phyloP scores from a whole-genome alignment of 2,797 vertebrate genomes.

The Coregonus ussuriensis region DNA sequence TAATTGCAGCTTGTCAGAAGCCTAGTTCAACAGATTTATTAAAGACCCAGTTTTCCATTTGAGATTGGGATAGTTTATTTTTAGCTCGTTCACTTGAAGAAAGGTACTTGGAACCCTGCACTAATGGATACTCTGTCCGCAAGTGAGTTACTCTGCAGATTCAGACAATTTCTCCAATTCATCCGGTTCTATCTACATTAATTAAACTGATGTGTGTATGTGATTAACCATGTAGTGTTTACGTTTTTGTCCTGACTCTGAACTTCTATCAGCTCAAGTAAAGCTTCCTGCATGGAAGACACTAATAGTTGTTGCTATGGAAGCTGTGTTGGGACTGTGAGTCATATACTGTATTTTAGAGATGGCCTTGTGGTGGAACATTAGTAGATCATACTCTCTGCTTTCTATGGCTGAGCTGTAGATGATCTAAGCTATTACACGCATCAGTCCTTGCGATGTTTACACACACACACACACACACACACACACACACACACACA shows the following conservation, averaged over 20 bases:
- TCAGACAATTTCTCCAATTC: not conserved
- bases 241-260: constrained; percentile 24
- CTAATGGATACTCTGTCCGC: constrained; percentile 49
- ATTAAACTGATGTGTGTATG: constrained; percentile 43
- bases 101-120: constrained; percentile 48
- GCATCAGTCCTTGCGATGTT: constrained; percentile 16
- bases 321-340: constrained; percentile 25
- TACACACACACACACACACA: no score
- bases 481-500: no score
- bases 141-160: constrained; percentile 10
- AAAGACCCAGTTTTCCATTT: constrained; percentile 68
- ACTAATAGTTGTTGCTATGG: constrained; percentile 43
- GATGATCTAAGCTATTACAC: constrained; percentile 44
- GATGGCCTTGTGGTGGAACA: constrained; percentile 24
- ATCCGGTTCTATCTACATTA: constrained; percentile 23
- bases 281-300: constrained; percentile 31
- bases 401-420: constrained; percentile 29
- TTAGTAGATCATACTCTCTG: constrained; percentile 32
- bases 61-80: constrained; percentile 67
- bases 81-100: constrained; percentile 53
- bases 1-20: constrained; percentile 69
- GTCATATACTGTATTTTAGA: not conserved
- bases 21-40: constrained; percentile 71
- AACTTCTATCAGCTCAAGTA: constrained; percentile 27
- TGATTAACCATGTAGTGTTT: constrained; percentile 10